Evolutionary conservation across 1,140 invertebrate genomes (phyloP).

Genomic region (Drosophila arawakana): DNA sequence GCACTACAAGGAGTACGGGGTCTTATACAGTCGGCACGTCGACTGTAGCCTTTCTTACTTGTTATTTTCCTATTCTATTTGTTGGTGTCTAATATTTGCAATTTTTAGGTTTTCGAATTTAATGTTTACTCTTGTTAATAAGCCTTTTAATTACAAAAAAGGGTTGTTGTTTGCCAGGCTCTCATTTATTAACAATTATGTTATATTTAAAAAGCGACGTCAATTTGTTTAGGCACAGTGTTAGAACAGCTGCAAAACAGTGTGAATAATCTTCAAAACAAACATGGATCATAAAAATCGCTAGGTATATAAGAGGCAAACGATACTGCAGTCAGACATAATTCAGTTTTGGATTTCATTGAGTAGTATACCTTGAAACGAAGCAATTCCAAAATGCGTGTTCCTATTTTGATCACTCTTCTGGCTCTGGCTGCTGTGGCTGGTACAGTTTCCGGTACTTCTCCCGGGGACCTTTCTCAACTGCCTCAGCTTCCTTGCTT

Average conservation of each 20-base stretch:
- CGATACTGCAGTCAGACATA: not conserved
- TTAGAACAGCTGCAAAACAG: slow-evolving; percentile 14
- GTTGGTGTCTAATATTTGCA: too few relatives aligned
- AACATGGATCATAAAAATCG: not conserved
- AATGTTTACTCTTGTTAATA: too few relatives aligned
- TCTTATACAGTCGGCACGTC: too few relatives aligned
- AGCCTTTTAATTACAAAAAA: too few relatives aligned
- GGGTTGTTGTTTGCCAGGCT: too few relatives aligned
- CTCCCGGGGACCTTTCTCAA: too few relatives aligned
- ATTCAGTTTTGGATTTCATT: slow-evolving; percentile 18
- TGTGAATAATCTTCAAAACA: not conserved
- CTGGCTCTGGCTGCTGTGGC: slow-evolving; percentile 4
- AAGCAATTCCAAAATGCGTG: slow-evolving; percentile 3
- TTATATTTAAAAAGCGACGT: not conserved
- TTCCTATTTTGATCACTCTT: slow-evolving; percentile 9
- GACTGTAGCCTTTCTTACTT: too few relatives aligned
- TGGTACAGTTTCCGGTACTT: not conserved
- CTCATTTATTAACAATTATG: not conserved
- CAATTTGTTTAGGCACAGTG: slow-evolving; percentile 2
- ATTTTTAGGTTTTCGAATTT: too few relatives aligned
- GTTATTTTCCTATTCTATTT: too few relatives aligned
- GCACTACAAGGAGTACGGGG: too few relatives aligned
- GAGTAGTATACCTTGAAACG: not conserved
- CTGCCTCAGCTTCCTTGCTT: too few relatives aligned
- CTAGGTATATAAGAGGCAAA: not conserved